Base-by-base conservation (phyloP, 1,140 invertebrate species). In the Oppia nitens region DNA sequence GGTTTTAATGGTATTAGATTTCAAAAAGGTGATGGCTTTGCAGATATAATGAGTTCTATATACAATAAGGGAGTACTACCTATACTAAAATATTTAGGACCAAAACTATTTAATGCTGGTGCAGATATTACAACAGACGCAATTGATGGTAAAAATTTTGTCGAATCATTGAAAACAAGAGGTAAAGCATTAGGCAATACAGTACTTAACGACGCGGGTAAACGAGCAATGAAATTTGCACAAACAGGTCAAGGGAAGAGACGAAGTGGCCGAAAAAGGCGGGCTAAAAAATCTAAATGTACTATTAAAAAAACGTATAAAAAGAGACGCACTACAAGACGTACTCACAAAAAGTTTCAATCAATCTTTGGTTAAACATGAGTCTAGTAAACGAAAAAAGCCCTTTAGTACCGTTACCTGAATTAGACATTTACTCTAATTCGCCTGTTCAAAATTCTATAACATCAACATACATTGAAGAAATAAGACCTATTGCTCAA, bases 371-470 rank as follows among this genome's bases (percentile, higher is more conserved):
- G 17, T 9, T 20, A 17, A 51, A 57, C 28, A 53, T 64, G 60
- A 48, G 48, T 57, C 25, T 54, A 57, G 17, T 64, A 55, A 20
- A 25, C 27, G 27, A 59, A 50, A 21, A 11, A 11, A 26, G 21
- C 2, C 2, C 23, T 23, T 11, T 24, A 26, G 49, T 29, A 40
- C 3, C 54, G 17, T 21, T 70, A 58, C 66, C 68, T 3, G 68
- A 75, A 64, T 61, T 74, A 25, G 71, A 74, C 64, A 62, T 75
- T 20, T 76, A 74, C 65, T 58, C 66, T 29, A 50, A 74, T 28
- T 68, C 71, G 26, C 66, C 68, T 2, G 72, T 69, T 3, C 69
- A 75, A 63, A 73, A 70, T 3, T 68, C 67, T 11, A 69, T 73
- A 27, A 67, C 72, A 63, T 57, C 48, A 32, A 67, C 63, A 4